Evolutionary conservation across 2,888 invertebrate species (phyloP), one percentile per base, ranked within the genome.

Genomic region (Encarsia formosa): DNA sequence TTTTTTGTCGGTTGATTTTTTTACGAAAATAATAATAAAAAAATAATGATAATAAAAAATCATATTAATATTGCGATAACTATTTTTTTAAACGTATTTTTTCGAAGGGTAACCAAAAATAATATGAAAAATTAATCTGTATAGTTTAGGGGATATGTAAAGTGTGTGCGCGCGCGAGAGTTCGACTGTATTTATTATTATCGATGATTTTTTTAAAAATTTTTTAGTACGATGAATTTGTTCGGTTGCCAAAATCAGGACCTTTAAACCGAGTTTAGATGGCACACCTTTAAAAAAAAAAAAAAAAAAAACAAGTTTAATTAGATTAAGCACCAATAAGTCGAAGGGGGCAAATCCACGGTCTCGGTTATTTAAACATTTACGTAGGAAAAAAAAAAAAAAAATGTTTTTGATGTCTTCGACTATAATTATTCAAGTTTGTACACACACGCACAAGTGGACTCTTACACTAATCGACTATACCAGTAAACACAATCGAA

Each of bases 321-420:
- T n/a, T n/a, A n/a, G n/a, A n/a, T n/a, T n/a, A n/a, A n/a, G n/a
- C n/a, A n/a, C n/a, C n/a, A n/a, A n/a, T n/a, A 13, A 5, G 16
- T 13, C 19, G 5, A 38, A 38, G 44, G 39, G 45, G 29, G 53
- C 53, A 56, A 67, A 67, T 68, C 64, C 67, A 65, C 65, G 68
- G 61, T 61, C 60, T 65, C 63, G 63, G n/a, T 69, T 65, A 69
- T 68, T 69, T 67, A 61, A 68, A 67, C 61, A 68, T 70, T n/a
- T 65, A 71, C 63, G 71, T 72, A 72, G 71, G 66, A n/a, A n/a
- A n/a, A n/a, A n/a, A n/a, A n/a, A n/a, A n/a, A n/a, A n/a, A n/a
- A n/a, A n/a, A n/a, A 69, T 70, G 69, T 72, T 71, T 72, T 72
- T 67, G 71, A 73, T 73, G 73, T 73, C 71, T 72, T 73, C 69